Evolutionary conservation across 1,140 invertebrate species (phyloP).

Genomic region (Hermatobates lingyangjiaoensis): DNA sequence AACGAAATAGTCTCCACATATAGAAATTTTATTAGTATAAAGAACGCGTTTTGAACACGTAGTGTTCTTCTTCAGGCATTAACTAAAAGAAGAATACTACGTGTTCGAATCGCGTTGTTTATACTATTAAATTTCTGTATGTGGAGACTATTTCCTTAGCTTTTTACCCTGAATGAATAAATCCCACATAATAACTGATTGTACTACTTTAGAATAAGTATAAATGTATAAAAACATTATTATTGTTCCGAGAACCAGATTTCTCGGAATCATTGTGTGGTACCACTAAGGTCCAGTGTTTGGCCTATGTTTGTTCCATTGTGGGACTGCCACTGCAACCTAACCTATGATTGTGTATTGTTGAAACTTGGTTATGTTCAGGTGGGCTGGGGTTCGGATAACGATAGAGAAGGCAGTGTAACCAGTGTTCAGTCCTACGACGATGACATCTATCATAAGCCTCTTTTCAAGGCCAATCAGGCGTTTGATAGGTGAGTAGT

Average conservation of each 20-base stretch:
- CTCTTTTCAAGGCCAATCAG: not conserved
- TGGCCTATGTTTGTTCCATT: not conserved
- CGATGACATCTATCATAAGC: constrained; percentile 27
- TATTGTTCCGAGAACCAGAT: not conserved
- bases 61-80: too few species aligned
- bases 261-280: not conserved
- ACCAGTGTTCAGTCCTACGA: constrained; percentile 61
- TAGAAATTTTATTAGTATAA: too few species aligned
- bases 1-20: too few species aligned
- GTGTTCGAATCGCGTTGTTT: too few species aligned
- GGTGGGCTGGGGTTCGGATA: constrained; percentile 19
- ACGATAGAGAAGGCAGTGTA: constrained; percentile 45
- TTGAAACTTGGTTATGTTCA: not conserved
- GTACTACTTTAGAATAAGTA: not conserved
- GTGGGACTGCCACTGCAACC: not conserved
- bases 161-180: too few species aligned
- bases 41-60: too few species aligned
- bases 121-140: too few species aligned
- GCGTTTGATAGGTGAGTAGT: not conserved
- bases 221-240: not conserved
- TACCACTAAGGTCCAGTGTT: not conserved
- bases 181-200: too few species aligned
- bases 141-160: too few species aligned
- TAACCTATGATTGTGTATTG: not conserved
- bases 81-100: too few species aligned